phyloP scores from a whole-genome alignment of 2,888 invertebrate genomes.

The Lithophane leautieri region DNA sequence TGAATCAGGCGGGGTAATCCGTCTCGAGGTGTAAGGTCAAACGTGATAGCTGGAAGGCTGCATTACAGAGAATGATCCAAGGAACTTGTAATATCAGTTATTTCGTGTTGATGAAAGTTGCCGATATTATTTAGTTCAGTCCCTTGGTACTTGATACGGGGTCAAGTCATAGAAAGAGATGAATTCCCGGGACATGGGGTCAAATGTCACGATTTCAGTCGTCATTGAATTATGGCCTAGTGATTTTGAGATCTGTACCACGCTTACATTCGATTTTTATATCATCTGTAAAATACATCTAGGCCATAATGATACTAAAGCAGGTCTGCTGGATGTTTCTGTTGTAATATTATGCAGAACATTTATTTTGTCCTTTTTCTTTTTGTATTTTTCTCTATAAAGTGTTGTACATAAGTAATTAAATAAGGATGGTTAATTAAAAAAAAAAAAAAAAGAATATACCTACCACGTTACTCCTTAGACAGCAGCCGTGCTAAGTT shows the following conservation, averaged over 20 bases:
- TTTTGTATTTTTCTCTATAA: too few relatives aligned
- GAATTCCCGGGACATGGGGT: too few relatives aligned
- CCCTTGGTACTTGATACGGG: not conserved
- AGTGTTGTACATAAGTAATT: not conserved
- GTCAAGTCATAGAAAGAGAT: not conserved
- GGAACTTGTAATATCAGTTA: too few relatives aligned
- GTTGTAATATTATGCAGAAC: not conserved
- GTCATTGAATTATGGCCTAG: not conserved
- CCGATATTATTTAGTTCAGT: too few relatives aligned
- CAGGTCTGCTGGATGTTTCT: not conserved
- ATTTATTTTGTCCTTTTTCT: too few relatives aligned
- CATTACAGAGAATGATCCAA: constrained; percentile 2
- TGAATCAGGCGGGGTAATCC: constrained; percentile 21
- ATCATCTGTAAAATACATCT: not conserved
- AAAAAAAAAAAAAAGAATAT: not conserved
- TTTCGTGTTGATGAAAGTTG: too few relatives aligned
- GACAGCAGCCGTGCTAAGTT: not conserved
- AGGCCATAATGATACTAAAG: not conserved
- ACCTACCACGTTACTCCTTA: not conserved
- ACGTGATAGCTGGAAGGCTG: not conserved
- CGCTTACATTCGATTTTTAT: not conserved
- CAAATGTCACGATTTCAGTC: not conserved
- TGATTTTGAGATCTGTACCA: not conserved
- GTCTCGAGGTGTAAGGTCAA: constrained; percentile 15
- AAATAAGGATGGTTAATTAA: not conserved